These are phyloP conservation scores for Parochlus steinenii DNA, from an alignment of 2,888 invertebrate species.

Conservation along the genomic window DNA sequence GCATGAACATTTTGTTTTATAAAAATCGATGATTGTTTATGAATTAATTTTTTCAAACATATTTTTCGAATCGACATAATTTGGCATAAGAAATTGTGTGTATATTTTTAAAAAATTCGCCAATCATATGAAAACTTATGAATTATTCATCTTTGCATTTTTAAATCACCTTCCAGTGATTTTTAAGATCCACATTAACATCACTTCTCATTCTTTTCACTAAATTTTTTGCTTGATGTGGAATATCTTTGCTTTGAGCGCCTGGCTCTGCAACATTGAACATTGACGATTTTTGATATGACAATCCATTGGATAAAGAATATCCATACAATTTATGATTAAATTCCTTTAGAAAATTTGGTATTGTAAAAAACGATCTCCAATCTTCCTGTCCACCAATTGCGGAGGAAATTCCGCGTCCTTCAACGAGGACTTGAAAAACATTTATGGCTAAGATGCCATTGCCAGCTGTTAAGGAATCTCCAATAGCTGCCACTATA, in stretches of 20 bases:
- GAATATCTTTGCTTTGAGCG: slow-evolving; percentile 38
- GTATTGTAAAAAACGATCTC: slow-evolving; percentile 36
- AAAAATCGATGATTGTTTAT: too few relatives aligned
- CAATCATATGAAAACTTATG: too few relatives aligned
- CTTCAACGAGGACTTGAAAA: slow-evolving; percentile 30
- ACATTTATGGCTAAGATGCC: slow-evolving; percentile 32
- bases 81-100: too few relatives aligned
- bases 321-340: slow-evolving; percentile 47
- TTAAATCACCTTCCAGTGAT: slow-evolving; percentile 47
- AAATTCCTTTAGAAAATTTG: slow-evolving; percentile 44
- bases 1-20: too few relatives aligned
- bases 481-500: slow-evolving; percentile 40
- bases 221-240: slow-evolving; percentile 37
- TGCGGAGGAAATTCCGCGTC: slow-evolving; percentile 33
- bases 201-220: slow-evolving; percentile 36
- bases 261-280: slow-evolving; percentile 44
- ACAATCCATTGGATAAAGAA: slow-evolving; percentile 32
- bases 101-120: too few relatives aligned
- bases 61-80: too few relatives aligned
- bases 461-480: slow-evolving; percentile 40
- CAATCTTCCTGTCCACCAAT: slow-evolving; percentile 37
- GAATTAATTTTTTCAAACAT: too few relatives aligned
- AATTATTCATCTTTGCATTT: too few relatives aligned
- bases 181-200: slow-evolving; percentile 34
- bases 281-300: slow-evolving; percentile 26